Conservation (phyloP, 2,797 vertebrate species). For the Myoxocephalus aenaeus region DNA sequence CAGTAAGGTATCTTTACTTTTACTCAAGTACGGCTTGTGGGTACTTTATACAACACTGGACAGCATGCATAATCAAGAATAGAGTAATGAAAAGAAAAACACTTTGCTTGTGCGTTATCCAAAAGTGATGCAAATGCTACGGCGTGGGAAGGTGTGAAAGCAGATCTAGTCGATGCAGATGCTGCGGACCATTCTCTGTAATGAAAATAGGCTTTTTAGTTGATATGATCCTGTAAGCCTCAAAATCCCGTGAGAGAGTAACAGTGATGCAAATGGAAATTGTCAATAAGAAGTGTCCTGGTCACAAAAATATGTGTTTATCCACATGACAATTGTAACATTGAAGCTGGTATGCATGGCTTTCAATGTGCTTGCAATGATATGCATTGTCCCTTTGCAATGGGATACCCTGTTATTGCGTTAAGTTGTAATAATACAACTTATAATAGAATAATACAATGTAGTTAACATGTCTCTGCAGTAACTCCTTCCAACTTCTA, state of each 20-base stretch:
- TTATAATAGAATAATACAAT: background rate
- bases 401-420: background rate
- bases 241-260: conserved; percentile 37
- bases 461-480: background rate
- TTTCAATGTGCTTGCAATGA: background rate
- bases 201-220: conserved; percentile 62
- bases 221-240: conserved; percentile 60
- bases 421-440: too few relatives aligned
- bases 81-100: conserved; percentile 38
- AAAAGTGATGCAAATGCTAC: conserved; percentile 63
- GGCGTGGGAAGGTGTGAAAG: conserved; percentile 74
- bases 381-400: conserved; percentile 5
- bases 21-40: too few relatives aligned
- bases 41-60: too few relatives aligned
- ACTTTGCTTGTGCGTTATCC: conserved; percentile 52
- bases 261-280: conserved; percentile 47
- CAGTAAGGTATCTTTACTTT: too few relatives aligned
- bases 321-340: conserved; percentile 8
- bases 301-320: conserved; percentile 27
- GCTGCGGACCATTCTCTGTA: conserved; percentile 47
- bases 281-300: conserved; percentile 29
- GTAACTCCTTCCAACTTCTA: background rate
- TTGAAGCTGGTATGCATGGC: background rate
- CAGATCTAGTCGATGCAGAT: conserved; percentile 64
- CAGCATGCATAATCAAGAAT: conserved; percentile 57